Conservation (phyloP, 2,797 vertebrate species). For the Benthosema pterotum region DNA sequence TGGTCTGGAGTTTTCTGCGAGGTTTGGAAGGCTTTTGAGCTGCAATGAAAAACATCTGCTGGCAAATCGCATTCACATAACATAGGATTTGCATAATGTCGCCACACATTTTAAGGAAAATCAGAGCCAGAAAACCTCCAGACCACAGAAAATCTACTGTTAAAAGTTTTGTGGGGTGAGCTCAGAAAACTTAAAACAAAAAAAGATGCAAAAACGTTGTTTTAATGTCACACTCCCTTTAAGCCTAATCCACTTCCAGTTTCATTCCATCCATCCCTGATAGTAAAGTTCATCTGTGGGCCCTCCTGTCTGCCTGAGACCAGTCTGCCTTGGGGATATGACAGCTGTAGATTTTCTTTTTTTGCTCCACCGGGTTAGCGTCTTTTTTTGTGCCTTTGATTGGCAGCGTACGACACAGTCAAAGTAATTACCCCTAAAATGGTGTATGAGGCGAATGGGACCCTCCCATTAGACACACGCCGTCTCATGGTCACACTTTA, state of each 20-base stretch:
- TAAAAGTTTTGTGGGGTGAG: too few relatives aligned
- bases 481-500: neutral
- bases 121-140: too few relatives aligned
- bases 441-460: conserved; percentile 11
- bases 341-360: conserved; percentile 28
- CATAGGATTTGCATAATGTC: too few relatives aligned
- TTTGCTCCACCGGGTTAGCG: conserved; percentile 30
- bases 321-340: conserved; percentile 23
- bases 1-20: too few relatives aligned
- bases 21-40: too few relatives aligned
- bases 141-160: too few relatives aligned
- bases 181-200: too few relatives aligned
- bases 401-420: conserved; percentile 41
- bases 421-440: conserved; percentile 22
- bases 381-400: conserved; percentile 25
- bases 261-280: conserved; percentile 3
- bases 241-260: neutral
- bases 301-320: conserved; percentile 30
- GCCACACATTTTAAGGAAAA: too few relatives aligned
- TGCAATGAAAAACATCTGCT: too few relatives aligned
- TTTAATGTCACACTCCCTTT: too few relatives aligned
- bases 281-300: conserved; percentile 18
- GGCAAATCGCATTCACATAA: too few relatives aligned
- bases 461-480: neutral
- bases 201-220: too few relatives aligned